These are phyloP conservation scores for Xenotilapia flavipinnis DNA, from an alignment of 2,113 vertebrate species.

Conservation along the genomic window DNA sequence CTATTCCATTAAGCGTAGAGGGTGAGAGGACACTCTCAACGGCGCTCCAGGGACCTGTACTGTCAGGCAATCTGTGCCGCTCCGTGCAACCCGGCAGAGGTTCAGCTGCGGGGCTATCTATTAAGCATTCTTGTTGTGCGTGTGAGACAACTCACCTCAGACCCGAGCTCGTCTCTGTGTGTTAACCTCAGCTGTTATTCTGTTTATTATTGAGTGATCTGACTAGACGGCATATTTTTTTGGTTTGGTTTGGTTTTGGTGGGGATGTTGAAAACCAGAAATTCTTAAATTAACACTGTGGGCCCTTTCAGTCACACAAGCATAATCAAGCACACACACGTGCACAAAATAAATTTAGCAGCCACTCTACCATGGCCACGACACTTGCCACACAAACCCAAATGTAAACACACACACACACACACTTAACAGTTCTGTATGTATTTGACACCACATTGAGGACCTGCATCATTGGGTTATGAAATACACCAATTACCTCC, in stretches of 20 bases:
- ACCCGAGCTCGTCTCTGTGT: constrained; percentile 17
- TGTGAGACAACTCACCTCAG: constrained; percentile 30
- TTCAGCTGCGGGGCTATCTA: constrained; percentile 39
- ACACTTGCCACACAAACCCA: constrained; percentile 40
- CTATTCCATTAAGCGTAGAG: constrained; percentile 56
- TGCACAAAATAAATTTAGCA: constrained; percentile 26
- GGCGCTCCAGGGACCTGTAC: constrained; percentile 43
- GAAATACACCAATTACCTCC: constrained; percentile 63
- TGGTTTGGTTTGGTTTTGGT: background rate
- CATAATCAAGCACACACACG: constrained; percentile 37
- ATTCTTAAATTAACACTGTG: constrained; percentile 14
- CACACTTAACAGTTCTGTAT: constrained; percentile 29
- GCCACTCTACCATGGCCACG: constrained; percentile 26
- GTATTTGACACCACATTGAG: constrained; percentile 48
- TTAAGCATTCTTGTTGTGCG: constrained; percentile 49
- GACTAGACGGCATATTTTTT: background rate
- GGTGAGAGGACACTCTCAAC: constrained; percentile 56
- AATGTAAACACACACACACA: constrained; percentile 25
- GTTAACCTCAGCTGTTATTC: constrained; percentile 30
- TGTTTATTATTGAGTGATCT: constrained; percentile 22
- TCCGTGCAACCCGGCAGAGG: constrained; percentile 23
- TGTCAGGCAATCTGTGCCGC: constrained; percentile 56
- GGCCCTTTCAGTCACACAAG: background rate
- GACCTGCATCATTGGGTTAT: constrained; percentile 59
- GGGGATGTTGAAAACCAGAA: background rate